Base-by-base conservation (phyloP, 2,888 invertebrate species). In the Pristionchus exspectatus region DNA sequence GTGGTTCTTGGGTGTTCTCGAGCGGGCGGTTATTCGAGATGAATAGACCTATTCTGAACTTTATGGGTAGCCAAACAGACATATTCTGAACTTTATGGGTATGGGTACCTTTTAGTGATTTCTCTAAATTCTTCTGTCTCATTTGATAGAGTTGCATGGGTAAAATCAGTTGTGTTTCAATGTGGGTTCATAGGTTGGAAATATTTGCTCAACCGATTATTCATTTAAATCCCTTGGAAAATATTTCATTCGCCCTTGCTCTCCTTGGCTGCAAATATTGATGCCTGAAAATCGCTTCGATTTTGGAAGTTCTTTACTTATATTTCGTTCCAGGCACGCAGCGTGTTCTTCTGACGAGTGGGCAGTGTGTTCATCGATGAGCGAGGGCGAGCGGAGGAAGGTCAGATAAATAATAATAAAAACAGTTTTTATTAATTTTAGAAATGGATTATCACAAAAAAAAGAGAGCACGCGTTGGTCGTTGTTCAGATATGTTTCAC, bases 291-390 rank as follows among this genome's bases (percentile, higher is more conserved):
- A 50, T 50, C 10, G 44, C 7, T 12, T 50, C 12, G 12, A 10
- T 50, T 50, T 7, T 50, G 44, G 44, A 50, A 7, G 44, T 10
- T 10, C 12, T 50, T 50, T 12, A 50, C 9, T 9, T 9, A 50
- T 12, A 50, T 9, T 7, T 10, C 10, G 2, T 92, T 93, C 10
- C 90, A 93, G 93, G 84, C 90, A 92, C 83, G 92, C 92, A 0
- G 92, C 91, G 9, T 90, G 90, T 56, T 91, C 91, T 33, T 91
- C 91, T 7, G 92, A 92, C 56, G 93, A 92, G 59, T 93, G 92
- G 90, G 93, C 93, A 5, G 92, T 92, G 7, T 93, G 93, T 81
- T 92, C 92, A 4, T 92, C 92, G n/a, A 92, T 91, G 33, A 92
- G 92, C 24, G 93, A 92, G 56, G 93, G 92, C 44, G 90, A 91